These are phyloP conservation scores for Pedetes capensis DNA, from an alignment of 2,113 vertebrate species.

Conservation along the genomic window DNA sequence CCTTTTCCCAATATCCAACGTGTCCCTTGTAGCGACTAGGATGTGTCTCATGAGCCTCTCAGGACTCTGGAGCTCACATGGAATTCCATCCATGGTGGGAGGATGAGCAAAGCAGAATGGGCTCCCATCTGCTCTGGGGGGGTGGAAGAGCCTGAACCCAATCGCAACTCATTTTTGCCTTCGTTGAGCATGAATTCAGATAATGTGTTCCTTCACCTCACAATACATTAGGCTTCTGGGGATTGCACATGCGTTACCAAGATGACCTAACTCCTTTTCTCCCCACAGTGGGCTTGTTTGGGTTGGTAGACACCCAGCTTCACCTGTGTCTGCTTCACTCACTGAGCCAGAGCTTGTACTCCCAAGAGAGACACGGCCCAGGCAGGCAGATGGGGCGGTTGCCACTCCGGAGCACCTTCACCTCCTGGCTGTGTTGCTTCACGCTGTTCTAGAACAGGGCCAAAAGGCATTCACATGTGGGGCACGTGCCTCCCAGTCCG, in stretches of 20 bases:
- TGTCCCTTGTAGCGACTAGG: background rate
- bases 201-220: background rate
- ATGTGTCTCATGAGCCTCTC: background rate
- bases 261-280: slow-evolving; percentile 6
- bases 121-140: background rate
- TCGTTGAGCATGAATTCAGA: slow-evolving; percentile 5
- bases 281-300: background rate
- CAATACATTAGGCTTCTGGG: background rate
- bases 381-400: background rate
- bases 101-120: background rate
- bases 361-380: background rate
- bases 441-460: background rate
- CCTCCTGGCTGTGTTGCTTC: background rate
- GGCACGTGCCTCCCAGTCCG: too few relatives aligned
- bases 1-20: background rate
- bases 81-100: background rate
- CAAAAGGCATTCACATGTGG: background rate
- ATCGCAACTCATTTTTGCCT: background rate
- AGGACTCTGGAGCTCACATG: background rate
- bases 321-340: background rate
- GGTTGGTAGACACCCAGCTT: background rate
- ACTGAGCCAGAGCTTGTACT: background rate
- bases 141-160: background rate
- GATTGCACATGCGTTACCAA: background rate
- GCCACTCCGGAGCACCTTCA: background rate